Evolutionary conservation across 2,113 vertebrate genomes (phyloP).

Genomic region (Rynchops niger): DNA sequence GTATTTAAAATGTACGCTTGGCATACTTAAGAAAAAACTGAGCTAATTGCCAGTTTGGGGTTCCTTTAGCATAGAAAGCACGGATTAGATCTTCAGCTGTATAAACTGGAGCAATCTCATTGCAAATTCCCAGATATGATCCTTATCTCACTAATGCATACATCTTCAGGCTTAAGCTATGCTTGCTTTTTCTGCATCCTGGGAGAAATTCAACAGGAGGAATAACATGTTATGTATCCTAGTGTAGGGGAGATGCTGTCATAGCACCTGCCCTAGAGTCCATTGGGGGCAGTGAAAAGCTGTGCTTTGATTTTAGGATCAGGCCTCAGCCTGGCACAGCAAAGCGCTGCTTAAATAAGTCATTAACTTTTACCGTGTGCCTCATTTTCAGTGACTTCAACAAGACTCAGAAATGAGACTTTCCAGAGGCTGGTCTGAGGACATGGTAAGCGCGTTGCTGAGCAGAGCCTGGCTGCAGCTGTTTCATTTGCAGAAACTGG

Average conservation of each 20-base stretch:
- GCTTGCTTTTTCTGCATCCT: background rate
- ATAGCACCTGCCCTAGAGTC: background rate
- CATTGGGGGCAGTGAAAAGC: background rate
- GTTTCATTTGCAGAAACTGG: background rate
- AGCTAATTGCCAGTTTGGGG: background rate
- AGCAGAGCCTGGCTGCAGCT: background rate
- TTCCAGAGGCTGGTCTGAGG: background rate
- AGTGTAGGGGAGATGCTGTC: background rate
- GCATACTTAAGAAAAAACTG: background rate
- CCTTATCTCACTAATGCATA: background rate
- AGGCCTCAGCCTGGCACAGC: background rate
- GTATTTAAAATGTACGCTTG: background rate
- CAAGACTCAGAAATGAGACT: background rate
- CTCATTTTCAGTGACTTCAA: background rate
- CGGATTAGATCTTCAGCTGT: conserved; percentile 1
- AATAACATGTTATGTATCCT: background rate
- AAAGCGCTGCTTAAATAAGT: background rate
- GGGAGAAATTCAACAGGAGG: background rate
- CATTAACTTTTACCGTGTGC: background rate
- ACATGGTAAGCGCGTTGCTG: background rate
- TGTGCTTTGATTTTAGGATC: background rate
- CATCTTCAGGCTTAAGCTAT: background rate
- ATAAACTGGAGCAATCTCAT: background rate
- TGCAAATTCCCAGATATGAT: background rate
- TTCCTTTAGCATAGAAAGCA: background rate